Base-by-base conservation (phyloP, 1,140 invertebrate species). In the Streblospio benedicti region DNA sequence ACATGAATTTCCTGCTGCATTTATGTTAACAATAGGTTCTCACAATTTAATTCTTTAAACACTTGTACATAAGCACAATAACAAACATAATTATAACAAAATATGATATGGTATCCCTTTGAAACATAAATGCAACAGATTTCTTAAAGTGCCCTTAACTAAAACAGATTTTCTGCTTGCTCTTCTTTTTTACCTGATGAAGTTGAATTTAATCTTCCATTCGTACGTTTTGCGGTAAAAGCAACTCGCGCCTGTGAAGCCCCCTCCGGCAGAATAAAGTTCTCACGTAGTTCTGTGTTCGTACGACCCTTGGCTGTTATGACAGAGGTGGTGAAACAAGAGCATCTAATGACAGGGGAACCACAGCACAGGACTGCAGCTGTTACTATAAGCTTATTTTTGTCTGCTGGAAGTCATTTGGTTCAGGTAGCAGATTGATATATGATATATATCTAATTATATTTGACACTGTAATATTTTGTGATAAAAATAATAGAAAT, bases 281-380 rank as follows among this genome's bases (percentile, higher is more conserved):
- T 60, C 32, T 76, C 74, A 50, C 72, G 67, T 33, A 75, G 69
- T 50, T 76, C 75, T 44, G 66, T 61, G 57, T 74, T 75, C 58
- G 72, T 70, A 61, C 75, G 65, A 53, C 72, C 72, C 69, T 68
- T 73, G 16, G 73, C 75, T 76, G 65, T n/a, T n/a, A n/a, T n/a
- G n/a, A n/a, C n/a, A n/a, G n/a, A n/a, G n/a, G n/a, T n/a, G n/a
- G n/a, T n/a, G n/a, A n/a, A 50, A 65, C 54, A 55, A 56, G 59
- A n/a, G 31, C 47, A 61, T 63, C 51, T 54, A 59, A 35, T 20
- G 18, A 57, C 56, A 16, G 18, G 27, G 38, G 12, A 41, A 55
- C 43, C 18, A 47, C 2, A 27, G 31, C 43, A 2, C 57, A 54
- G 57, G 9, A 9, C n/a, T 38, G 9, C n/a, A n/a, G 9, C n/a